Evolutionary conservation across 2,113 vertebrate genomes (phyloP).

Genomic region (Clarias macrocephalus): DNA sequence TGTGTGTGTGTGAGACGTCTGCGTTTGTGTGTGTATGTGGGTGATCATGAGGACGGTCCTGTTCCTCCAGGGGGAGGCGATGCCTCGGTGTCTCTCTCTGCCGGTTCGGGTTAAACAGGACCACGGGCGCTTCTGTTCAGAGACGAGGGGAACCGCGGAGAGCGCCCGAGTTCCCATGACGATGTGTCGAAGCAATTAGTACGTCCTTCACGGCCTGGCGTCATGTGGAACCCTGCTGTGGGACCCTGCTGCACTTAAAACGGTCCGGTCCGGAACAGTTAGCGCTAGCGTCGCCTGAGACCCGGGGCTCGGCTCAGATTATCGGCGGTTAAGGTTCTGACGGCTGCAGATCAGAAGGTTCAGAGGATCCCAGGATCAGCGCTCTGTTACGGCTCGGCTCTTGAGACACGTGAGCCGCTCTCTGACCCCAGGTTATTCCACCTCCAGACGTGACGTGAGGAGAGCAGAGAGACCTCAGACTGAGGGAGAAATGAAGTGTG

Average conservation of each 20-base stretch:
- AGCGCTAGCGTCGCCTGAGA: neutral
- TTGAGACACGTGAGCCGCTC: neutral
- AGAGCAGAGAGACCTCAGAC: neutral
- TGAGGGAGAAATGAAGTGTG: neutral
- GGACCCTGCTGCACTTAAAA: neutral
- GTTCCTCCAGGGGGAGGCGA: conserved; percentile 17
- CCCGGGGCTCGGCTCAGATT: neutral
- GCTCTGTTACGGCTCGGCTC: neutral
- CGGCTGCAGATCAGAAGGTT: conserved; percentile 1
- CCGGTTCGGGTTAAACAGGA: conserved; percentile 35
- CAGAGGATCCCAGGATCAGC: neutral
- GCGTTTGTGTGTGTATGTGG: conserved; percentile 23
- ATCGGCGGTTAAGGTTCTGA: neutral
- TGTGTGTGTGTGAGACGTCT: neutral
- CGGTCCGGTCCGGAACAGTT: neutral
- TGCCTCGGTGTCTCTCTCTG: conserved; percentile 11
- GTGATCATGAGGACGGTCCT: neutral
- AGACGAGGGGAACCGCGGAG: neutral
- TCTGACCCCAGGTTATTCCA: neutral
- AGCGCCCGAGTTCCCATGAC: neutral
- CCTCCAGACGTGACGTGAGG: neutral
- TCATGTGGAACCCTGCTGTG: neutral
- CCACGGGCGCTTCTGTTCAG: conserved; percentile 5
- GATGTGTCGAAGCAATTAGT: neutral
- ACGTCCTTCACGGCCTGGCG: conserved; percentile 5